Evolutionary conservation across 1,140 invertebrate species (phyloP).

Genomic region (Halotydeus destructor): DNA sequence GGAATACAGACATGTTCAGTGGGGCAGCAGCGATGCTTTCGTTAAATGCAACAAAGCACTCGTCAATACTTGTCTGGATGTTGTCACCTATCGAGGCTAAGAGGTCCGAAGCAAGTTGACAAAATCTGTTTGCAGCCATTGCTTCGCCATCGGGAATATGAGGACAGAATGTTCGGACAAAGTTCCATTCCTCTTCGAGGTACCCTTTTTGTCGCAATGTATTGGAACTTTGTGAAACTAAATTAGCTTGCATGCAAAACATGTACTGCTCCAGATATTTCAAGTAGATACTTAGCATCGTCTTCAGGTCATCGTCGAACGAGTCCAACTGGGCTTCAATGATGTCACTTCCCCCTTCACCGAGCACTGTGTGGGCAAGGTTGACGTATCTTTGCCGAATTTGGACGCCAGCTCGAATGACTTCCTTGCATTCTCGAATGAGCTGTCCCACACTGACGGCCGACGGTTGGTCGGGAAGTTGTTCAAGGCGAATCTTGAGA

Average conservation of each 20-base stretch:
- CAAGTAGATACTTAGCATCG: constrained; percentile 29
- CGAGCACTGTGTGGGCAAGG: constrained; percentile 42
- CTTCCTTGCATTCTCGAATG: constrained; percentile 67
- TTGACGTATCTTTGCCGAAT: constrained; percentile 44
- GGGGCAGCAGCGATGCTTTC: constrained; percentile 13
- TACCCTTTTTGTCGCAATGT: constrained; percentile 42
- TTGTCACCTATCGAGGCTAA: constrained; percentile 30
- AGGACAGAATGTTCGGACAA: constrained; percentile 42
- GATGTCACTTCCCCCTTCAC: constrained; percentile 29
- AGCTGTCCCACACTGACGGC: constrained; percentile 60
- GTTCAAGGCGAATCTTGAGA: constrained; percentile 54
- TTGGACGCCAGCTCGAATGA: constrained; percentile 48
- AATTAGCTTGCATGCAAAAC: not conserved
- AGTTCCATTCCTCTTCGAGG: constrained; percentile 58
- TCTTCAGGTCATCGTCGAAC: constrained; percentile 54
- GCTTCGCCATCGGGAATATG: constrained; percentile 43
- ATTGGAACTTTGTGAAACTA: not conserved
- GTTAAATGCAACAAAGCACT: constrained; percentile 24
- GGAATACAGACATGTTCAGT: constrained; percentile 17
- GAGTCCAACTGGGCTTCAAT: constrained; percentile 38
- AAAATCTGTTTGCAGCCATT: constrained; percentile 42
- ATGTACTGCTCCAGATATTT: not conserved
- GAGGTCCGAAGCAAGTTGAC: constrained; percentile 30
- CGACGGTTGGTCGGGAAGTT: constrained; percentile 57
- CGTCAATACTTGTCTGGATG: constrained; percentile 30